Conservation (phyloP, 2,888 invertebrate species). For the Dolichomitus sp. region DNA sequence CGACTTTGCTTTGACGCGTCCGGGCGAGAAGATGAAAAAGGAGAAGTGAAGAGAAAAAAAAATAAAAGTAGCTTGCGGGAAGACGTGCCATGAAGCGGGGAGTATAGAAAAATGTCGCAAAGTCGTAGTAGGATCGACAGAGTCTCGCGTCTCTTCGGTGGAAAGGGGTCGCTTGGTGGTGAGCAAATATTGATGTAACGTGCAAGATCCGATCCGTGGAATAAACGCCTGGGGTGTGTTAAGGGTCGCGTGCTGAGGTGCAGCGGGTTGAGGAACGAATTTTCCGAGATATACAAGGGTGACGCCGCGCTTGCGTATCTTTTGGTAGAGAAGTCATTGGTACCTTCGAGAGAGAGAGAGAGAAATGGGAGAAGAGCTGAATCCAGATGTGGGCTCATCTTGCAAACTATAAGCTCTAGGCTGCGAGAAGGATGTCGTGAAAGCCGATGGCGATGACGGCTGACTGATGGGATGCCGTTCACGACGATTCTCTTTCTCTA, state of each 20-base stretch:
- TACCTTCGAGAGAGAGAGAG: neutral
- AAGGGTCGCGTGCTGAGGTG: conserved; percentile 42
- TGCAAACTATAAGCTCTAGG: conserved; percentile 25
- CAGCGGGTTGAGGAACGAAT: conserved; percentile 16
- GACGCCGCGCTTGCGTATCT: neutral
- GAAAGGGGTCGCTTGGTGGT: conserved; percentile 34
- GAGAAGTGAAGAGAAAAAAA: conserved; percentile 9
- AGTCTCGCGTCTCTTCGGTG: conserved; percentile 39
- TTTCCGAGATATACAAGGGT: conserved; percentile 24
- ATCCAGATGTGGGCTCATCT: neutral
- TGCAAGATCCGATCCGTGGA: conserved; percentile 67
- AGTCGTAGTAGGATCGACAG: conserved; percentile 48
- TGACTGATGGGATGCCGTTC: conserved; percentile 70
- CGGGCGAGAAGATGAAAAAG: conserved; percentile 23
- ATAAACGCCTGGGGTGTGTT: conserved; percentile 64
- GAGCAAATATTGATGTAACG: conserved; percentile 72
- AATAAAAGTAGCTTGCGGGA: conserved; percentile 1
- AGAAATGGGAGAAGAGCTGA: conserved; percentile 5
- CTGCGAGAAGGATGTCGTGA: conserved; percentile 31
- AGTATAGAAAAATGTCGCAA: conserved; percentile 49
- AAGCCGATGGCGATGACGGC: conserved; percentile 72
- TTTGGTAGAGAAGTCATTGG: conserved; percentile 39
- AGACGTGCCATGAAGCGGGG: conserved; percentile 20
- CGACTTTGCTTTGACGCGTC: conserved; percentile 29
- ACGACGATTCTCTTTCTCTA: conserved; percentile 36